Conservation (phyloP, 2,888 invertebrate genomes). For the Stenotaenia linearis region DNA sequence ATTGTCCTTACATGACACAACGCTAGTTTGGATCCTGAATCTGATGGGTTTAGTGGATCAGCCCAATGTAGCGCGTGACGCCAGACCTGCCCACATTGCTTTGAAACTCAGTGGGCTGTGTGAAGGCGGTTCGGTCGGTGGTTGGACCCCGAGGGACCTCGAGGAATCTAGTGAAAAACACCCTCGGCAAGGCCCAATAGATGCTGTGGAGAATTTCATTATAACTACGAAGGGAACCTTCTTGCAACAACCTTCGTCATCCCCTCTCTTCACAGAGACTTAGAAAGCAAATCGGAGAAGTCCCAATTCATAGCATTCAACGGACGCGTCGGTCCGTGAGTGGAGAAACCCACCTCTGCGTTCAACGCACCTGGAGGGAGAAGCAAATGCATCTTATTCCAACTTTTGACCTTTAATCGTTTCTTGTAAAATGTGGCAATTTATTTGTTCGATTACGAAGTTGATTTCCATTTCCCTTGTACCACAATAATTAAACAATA, state of each 20-base stretch:
- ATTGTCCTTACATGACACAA: not conserved
- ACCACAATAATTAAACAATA: no score
- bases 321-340: constrained; percentile 19
- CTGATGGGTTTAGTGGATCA: constrained; percentile 24
- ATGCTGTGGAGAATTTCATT: not conserved
- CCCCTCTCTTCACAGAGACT: not conserved
- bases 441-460: not conserved
- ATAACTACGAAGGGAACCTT: not conserved
- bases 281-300: constrained; percentile 2
- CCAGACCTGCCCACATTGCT: constrained; percentile 14
- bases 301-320: not conserved
- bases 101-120: not conserved
- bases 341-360: constrained; percentile 12
- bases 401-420: constrained; percentile 13
- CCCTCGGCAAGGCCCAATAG: not conserved
- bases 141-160: constrained; percentile 13
- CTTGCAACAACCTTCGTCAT: not conserved
- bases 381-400: not conserved
- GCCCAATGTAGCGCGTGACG: constrained; percentile 24
- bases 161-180: not conserved
- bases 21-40: constrained; percentile 14
- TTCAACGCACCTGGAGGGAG: constrained; percentile 26
- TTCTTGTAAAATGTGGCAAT: not conserved
- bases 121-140: constrained; percentile 16
- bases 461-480: no score